phyloP scores from a whole-genome alignment of 2,797 vertebrate genomes.

The Rhinophrynus dorsalis region DNA sequence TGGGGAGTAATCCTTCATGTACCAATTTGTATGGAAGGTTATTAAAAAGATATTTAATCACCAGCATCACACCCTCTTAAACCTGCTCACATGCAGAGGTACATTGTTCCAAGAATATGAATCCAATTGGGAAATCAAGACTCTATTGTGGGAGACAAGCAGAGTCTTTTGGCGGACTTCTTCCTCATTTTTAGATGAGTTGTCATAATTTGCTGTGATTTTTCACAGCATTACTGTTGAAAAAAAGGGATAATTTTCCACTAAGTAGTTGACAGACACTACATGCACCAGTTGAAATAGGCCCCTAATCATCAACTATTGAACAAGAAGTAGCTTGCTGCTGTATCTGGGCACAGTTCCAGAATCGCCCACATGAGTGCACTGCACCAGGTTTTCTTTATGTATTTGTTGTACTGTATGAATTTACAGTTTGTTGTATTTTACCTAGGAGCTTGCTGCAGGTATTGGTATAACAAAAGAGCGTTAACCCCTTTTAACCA shows the following conservation, averaged over 20 bases:
- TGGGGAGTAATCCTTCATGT: neutral
- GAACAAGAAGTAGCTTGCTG: neutral
- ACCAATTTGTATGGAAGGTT: neutral
- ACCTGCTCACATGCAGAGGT: conserved; percentile 14
- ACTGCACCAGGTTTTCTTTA: neutral
- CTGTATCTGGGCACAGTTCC: conserved; percentile 7
- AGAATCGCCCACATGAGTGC: neutral
- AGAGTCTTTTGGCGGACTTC: neutral
- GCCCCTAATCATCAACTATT: conserved; percentile 13
- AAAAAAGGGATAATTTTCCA: conserved; percentile 23
- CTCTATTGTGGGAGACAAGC: conserved; percentile 13
- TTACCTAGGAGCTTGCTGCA: too few species aligned
- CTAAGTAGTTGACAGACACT: conserved; percentile 15
- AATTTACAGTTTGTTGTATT: too few species aligned
- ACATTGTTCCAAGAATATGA: conserved; percentile 12
- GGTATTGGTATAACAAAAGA: too few species aligned
- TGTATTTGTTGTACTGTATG: too few species aligned
- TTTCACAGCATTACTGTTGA: neutral
- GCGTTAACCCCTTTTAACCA: too few species aligned
- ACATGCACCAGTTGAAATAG: conserved; percentile 10
- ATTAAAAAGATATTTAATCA: conserved; percentile 17
- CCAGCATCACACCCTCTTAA: neutral
- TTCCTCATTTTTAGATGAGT: neutral
- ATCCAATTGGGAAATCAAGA: conserved; percentile 17
- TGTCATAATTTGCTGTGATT: conserved; percentile 20